phyloP scores from a whole-genome alignment of 2,113 vertebrate species.

The Sus scrofa region DNA sequence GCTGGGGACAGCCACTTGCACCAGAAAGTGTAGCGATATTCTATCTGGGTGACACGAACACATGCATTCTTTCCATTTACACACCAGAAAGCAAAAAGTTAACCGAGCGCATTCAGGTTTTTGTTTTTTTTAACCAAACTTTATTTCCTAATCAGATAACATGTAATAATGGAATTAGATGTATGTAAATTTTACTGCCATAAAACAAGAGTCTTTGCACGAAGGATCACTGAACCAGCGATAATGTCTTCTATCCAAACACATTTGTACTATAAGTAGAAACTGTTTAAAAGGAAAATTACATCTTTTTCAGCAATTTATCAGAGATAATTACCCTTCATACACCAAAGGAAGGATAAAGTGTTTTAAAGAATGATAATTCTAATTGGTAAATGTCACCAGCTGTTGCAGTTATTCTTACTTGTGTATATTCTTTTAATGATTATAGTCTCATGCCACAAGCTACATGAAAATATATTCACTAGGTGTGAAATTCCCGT shows the following conservation, averaged over 20 bases:
- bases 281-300: constrained; percentile 88
- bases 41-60: background rate
- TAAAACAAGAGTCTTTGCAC: constrained; percentile 57
- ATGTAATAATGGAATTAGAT: constrained; percentile 59
- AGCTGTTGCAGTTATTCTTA: constrained; percentile 91
- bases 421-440: constrained; percentile 91
- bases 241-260: constrained; percentile 82
- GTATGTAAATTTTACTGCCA: constrained; percentile 62
- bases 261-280: constrained; percentile 81
- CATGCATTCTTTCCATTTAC: background rate
- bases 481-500: constrained; percentile 93
- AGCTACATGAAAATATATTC: constrained; percentile 92
- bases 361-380: constrained; percentile 90
- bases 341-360: constrained; percentile 86
- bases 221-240: constrained; percentile 54
- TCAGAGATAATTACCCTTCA: constrained; percentile 89
- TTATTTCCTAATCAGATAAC: constrained; percentile 45
- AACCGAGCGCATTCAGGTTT: background rate
- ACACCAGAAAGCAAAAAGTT: background rate
- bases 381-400: constrained; percentile 94
- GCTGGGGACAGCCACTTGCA: background rate
- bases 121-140: background rate
- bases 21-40: background rate
- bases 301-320: constrained; percentile 88
- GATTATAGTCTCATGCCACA: constrained; percentile 88